These are phyloP conservation scores for Leucophenga montana DNA, from an alignment of 2,888 invertebrate species.

Conservation along the genomic window DNA sequence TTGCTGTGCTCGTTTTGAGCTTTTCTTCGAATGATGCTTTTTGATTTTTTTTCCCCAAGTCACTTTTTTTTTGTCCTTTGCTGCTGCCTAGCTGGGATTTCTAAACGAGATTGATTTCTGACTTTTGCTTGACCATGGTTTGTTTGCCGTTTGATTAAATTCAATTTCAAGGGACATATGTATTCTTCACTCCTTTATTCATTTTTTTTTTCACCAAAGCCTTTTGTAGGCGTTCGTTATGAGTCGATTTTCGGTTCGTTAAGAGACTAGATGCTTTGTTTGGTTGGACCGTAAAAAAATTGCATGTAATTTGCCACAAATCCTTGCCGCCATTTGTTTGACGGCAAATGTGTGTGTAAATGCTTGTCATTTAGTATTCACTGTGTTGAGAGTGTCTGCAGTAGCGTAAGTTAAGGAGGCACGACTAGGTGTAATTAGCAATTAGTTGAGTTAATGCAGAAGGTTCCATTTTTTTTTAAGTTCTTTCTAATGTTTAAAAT, in stretches of 20 bases:
- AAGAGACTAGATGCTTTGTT: slow-evolving; percentile 16
- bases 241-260: neutral
- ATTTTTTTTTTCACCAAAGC: neutral
- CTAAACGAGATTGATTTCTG: slow-evolving; percentile 68
- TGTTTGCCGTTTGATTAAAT: slow-evolving; percentile 69
- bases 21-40: neutral
- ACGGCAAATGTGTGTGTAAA: slow-evolving; percentile 64
- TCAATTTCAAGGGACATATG: slow-evolving; percentile 68
- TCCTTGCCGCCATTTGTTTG: slow-evolving; percentile 63
- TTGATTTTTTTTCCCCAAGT: neutral
- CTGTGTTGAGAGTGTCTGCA: too few relatives aligned
- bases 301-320: slow-evolving; percentile 60
- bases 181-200: slow-evolving; percentile 30
- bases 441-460: too few relatives aligned
- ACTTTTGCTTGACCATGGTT: slow-evolving; percentile 50
- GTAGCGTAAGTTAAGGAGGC: neutral
- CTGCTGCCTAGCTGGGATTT: slow-evolving; percentile 48
- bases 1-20: slow-evolving; percentile 1
- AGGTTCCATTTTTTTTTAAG: neutral
- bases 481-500: neutral
- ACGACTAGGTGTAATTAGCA: neutral
- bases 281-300: slow-evolving; percentile 47
- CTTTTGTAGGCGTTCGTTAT: slow-evolving; percentile 6
- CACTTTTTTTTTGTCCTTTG: slow-evolving; percentile 4
- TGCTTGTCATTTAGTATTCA: slow-evolving; percentile 56